Evolutionary conservation across 2,797 vertebrate species (phyloP).

Genomic region (Etheostoma nigrum): DNA sequence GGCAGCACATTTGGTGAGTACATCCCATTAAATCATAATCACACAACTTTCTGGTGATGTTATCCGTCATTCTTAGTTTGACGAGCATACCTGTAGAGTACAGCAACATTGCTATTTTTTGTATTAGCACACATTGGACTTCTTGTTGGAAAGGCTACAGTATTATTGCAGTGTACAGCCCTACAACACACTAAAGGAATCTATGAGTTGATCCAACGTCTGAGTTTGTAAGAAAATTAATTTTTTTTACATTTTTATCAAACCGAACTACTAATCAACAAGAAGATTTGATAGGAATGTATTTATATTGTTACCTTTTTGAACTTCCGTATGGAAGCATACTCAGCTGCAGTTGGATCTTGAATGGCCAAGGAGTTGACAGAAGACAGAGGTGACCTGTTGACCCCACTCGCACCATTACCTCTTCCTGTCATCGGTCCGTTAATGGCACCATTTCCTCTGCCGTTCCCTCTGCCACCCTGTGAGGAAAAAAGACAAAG

Average conservation of each 20-base stretch:
- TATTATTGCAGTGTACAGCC: neutral
- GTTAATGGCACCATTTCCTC: constrained; percentile 67
- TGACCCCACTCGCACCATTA: constrained; percentile 61
- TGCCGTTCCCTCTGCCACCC: constrained; percentile 72
- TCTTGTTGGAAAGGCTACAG: neutral
- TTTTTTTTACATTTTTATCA: neutral
- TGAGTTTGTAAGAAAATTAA: neutral
- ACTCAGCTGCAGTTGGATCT: constrained; percentile 78
- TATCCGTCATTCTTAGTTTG: too few species aligned
- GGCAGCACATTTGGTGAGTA: too few species aligned
- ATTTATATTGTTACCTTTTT: constrained; percentile 72
- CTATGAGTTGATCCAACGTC: neutral
- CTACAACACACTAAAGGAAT: neutral
- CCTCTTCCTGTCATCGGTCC: constrained; percentile 53
- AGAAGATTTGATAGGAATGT: neutral
- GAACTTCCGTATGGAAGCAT: constrained; percentile 85
- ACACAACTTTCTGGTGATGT: neutral
- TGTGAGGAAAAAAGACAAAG: constrained; percentile 28
- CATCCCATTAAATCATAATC: neutral
- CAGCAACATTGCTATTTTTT: neutral
- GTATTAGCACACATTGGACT: neutral
- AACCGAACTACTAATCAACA: neutral
- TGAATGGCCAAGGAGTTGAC: constrained; percentile 72
- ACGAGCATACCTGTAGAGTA: neutral
- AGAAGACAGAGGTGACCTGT: constrained; percentile 70